A percentile compares a stretch with the other conserved stretches of the same genome.
phyloP scores from a whole-genome alignment of 2,113 vertebrate genomes.

The Rallus limicola region DNA sequence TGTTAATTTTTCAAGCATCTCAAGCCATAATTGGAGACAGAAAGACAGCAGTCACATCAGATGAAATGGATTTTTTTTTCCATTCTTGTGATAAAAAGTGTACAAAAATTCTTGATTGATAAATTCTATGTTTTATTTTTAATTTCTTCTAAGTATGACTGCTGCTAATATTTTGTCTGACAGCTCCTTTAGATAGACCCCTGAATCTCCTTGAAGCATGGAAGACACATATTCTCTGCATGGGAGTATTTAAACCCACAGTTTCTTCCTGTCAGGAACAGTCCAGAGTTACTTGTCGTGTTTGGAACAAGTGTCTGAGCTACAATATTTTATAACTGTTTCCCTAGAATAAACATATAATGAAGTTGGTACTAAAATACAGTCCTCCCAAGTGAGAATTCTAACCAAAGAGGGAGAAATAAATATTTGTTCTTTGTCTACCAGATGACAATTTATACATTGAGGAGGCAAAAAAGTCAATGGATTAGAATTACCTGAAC shows the following conservation, averaged over 20 bases:
- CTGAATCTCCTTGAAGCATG: not conserved
- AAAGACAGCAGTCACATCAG: not conserved
- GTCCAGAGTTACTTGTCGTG: not conserved
- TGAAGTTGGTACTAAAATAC: not conserved
- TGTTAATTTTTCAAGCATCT: not conserved
- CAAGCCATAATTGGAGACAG: not conserved
- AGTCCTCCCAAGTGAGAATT: not conserved
- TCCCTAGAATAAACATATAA: not conserved
- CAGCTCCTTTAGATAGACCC: not conserved
- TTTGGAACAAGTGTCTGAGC: not conserved
- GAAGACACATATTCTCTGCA: not conserved
- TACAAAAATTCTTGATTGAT: not conserved
- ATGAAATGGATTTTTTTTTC: not conserved
- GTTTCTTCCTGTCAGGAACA: not conserved
- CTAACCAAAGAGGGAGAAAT: not conserved
- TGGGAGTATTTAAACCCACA: not conserved
- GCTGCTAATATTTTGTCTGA: not conserved
- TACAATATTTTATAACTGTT: not conserved
- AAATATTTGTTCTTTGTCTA: not conserved
- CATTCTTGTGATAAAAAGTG: not conserved
- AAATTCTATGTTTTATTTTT: not conserved
- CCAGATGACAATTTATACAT: not conserved
- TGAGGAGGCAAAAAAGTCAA: not conserved
- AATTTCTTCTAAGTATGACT: not conserved
- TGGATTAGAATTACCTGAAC: not conserved